Conservation (phyloP, 1,140 invertebrate species). For the Aporrectodea caliginosa region DNA sequence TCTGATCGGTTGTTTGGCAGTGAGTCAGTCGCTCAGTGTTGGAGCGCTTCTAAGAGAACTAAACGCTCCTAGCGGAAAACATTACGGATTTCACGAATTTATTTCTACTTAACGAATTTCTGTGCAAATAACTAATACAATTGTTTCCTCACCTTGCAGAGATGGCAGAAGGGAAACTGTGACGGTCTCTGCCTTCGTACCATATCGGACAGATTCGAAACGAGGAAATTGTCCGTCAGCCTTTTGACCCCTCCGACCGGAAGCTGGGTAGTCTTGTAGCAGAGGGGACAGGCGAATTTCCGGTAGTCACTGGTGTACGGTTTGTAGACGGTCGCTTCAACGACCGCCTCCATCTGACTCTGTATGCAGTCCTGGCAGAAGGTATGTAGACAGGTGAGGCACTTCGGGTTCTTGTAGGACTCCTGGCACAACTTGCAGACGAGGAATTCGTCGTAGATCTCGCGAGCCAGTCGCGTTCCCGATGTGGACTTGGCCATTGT, state of each 20-base stretch:
- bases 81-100: not conserved
- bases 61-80: too few species aligned
- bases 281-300: conserved; percentile 53
- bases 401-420: conserved; percentile 62
- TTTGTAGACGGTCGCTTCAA: conserved; percentile 53
- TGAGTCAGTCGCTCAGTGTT: not conserved
- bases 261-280: conserved; percentile 53
- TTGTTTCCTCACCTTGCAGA: not conserved
- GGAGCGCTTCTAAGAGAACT: not conserved
- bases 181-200: conserved; percentile 34
- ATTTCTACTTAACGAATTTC: not conserved
- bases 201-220: conserved; percentile 52
- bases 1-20: not conserved
- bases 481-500: conserved; percentile 40
- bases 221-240: conserved; percentile 54
- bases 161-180: conserved; percentile 40
- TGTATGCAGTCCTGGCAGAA: conserved; percentile 78
- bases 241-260: conserved; percentile 51
- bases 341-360: conserved; percentile 53
- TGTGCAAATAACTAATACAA: not conserved
- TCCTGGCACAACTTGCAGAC: conserved; percentile 54
- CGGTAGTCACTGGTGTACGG: conserved; percentile 52
- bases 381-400: conserved; percentile 85
- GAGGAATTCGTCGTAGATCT: conserved; percentile 43
- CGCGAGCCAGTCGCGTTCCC: conserved; percentile 28